phyloP scores from a whole-genome alignment of 1,140 invertebrate genomes.

The Temnothorax longispinosus region DNA sequence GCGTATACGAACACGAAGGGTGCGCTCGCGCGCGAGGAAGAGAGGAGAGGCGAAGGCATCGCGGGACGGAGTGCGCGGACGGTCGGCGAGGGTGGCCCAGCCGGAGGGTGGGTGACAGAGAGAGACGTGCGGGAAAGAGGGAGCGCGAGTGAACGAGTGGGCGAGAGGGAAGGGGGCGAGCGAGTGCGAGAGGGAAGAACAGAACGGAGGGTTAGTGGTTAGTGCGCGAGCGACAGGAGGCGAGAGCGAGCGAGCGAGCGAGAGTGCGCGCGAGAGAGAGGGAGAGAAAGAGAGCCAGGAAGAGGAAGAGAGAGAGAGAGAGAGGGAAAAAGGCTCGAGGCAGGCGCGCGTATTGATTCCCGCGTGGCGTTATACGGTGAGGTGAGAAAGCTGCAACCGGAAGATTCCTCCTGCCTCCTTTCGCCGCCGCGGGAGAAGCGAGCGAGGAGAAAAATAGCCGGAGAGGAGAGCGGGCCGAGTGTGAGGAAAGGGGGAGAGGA shows the following conservation, averaged over 20 bases:
- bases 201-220: background rate
- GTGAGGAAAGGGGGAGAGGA: background rate
- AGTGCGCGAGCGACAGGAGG: conserved; percentile 44
- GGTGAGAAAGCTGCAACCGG: conserved; percentile 75
- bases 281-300: background rate
- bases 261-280: conserved; percentile 15
- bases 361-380: conserved; percentile 75
- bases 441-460: conserved; percentile 46
- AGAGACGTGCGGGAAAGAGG: conserved; percentile 18
- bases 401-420: conserved; percentile 70
- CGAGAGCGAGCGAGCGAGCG: background rate
- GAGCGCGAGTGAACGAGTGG: conserved; percentile 8
- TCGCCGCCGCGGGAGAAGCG: conserved; percentile 48
- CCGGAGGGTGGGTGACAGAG: conserved; percentile 45
- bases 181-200: background rate
- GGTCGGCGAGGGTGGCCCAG: background rate
- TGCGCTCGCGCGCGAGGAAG: conserved; percentile 24
- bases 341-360: conserved; percentile 76
- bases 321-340: conserved; percentile 67
- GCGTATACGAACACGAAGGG: conserved; percentile 29
- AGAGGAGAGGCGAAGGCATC: conserved; percentile 23
- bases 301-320: conserved; percentile 17
- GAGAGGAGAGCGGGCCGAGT: conserved; percentile 22
- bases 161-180: background rate
- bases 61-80: background rate